Base-by-base conservation (phyloP, 2,888 invertebrate genomes). In the Mesochorus sp. region DNA sequence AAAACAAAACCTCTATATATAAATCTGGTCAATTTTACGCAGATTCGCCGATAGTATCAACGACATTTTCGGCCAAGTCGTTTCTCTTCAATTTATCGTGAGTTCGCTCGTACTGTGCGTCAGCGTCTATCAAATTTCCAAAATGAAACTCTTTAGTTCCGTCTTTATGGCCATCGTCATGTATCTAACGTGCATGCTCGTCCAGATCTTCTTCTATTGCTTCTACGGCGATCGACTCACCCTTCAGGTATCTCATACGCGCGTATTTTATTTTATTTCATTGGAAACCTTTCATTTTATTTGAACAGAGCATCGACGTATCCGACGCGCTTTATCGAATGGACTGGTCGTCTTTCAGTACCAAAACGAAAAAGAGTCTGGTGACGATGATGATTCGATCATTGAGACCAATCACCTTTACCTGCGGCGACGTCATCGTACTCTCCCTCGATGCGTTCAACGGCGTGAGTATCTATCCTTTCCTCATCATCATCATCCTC, bases 121-220 rank as follows among this genome's bases (percentile, higher is more conserved):
- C 34, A 84, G 76, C 71, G 79, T 82, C 24, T 83, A 79, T 19
- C 62, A 78, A 24, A 61, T 84, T 57, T 80, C 84, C 0, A 79
- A 82, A 66, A 78, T 83, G 55, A 51, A 10, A 3, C 21, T 74
- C 6, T 53, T 82, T 12, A 82, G 70, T 14, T 28, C 76, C 4
- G 79, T 71, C 55, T 83, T 82, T 34, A 51, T 67, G 12, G 74
- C 79, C 1, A 51, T 78, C 17, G 19, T 55, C n/a, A 24, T 83
- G 17, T 83, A 82, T 21, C 68, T 80, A 0, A 76, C 55, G 0
- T 66, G 73, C 28, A 81, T 83, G 83, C 44, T 85, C 21, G 82
- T 81, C 19, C 87, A 88, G 71, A 78, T 82, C 49, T 79, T 80
- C 12, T 14, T 79, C 6, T 79, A 64, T 44, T 81, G 80, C 62